phyloP scores from a whole-genome alignment of 2,113 vertebrate genomes.

The Upupa epops region DNA sequence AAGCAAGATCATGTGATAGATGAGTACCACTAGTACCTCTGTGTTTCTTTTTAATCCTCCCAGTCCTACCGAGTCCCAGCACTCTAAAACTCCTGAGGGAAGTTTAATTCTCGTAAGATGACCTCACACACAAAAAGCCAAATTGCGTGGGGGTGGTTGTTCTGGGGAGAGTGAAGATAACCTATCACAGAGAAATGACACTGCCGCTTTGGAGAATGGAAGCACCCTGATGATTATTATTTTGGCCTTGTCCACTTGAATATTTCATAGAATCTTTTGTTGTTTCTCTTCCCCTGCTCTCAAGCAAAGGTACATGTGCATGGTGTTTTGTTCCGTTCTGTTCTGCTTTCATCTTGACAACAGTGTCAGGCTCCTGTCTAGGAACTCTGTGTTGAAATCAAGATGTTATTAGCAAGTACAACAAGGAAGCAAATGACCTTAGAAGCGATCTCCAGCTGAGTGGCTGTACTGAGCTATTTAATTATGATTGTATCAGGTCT shows the following conservation, averaged over 20 bases:
- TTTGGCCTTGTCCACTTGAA: not conserved
- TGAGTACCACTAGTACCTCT: not conserved
- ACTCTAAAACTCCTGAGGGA: not conserved
- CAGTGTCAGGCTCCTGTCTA: not conserved
- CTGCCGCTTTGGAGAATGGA: not conserved
- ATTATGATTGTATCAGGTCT: conserved; percentile 11
- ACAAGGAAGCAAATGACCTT: conserved; percentile 3
- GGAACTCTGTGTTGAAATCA: not conserved
- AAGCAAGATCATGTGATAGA: not conserved
- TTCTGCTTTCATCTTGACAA: not conserved
- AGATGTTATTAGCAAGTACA: not conserved
- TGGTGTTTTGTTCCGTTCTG: not conserved
- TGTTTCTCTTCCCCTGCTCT: not conserved
- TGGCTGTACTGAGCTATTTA: not conserved
- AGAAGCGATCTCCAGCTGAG: not conserved
- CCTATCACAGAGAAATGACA: not conserved
- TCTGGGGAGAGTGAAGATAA: not conserved
- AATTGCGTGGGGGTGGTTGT: not conserved
- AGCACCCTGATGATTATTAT: not conserved
- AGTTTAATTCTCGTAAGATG: not conserved
- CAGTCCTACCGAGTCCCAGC: not conserved
- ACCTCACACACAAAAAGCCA: not conserved
- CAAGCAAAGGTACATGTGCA: not conserved
- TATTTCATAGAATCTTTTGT: not conserved
- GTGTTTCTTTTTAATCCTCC: not conserved